These are phyloP conservation scores for Peromyscus californicus DNA, from an alignment of 2,113 vertebrate species.

Conservation along the genomic window DNA sequence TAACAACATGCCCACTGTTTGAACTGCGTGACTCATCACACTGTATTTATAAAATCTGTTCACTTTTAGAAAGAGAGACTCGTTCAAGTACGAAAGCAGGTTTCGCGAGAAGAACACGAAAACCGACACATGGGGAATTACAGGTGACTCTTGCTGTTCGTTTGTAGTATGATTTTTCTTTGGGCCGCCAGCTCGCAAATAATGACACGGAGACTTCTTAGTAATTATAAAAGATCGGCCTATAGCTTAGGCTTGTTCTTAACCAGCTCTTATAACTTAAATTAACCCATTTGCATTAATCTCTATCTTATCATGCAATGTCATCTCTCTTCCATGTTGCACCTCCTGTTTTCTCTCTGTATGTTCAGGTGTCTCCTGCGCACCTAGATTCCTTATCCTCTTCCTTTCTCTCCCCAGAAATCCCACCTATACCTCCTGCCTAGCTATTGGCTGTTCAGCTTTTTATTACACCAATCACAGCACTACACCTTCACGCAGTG, in stretches of 20 bases:
- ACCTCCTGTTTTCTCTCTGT: not conserved
- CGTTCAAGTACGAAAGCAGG: conserved; percentile 97
- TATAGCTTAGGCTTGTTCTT: not conserved
- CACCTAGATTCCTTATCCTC: not conserved
- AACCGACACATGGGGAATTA: conserved; percentile 98
- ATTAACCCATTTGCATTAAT: not conserved
- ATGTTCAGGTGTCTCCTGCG: not conserved
- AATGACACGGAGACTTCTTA: not conserved
- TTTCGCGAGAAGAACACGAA: conserved; percentile 97
- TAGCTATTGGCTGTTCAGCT: not conserved
- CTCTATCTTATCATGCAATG: not conserved
- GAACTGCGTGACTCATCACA: conserved; percentile 15
- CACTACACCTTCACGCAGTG: not conserved
- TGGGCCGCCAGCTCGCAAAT: not conserved
- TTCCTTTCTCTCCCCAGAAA: not conserved
- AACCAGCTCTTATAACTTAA: not conserved
- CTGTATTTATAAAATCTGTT: conserved; percentile 81
- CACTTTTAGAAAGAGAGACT: conserved; percentile 96
- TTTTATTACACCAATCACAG: not conserved
- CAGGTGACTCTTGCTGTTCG: conserved; percentile 89
- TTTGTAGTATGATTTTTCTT: not conserved
- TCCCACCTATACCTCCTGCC: not conserved
- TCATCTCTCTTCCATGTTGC: not conserved
- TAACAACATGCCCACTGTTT: not conserved
- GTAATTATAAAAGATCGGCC: not conserved